Evolutionary conservation across 2,113 vertebrate genomes (phyloP).

Genomic region (Macaca fascicularis): T2T-MFA8v1.1 NC_088386.1:72137501-72138000

Average conservation of each 20-base stretch:
- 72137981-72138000: neutral
- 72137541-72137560: conserved; percentile 58
- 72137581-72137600: conserved; percentile 69
- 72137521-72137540: conserved; percentile 38
- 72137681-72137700: neutral
- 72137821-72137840: neutral
- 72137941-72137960: neutral
- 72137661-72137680: conserved; percentile 24
- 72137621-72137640: conserved; percentile 44
- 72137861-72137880: neutral
- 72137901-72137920: neutral
- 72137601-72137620: conserved; percentile 45
- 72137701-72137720: neutral
- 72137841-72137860: neutral
- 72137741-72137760: conserved; percentile 13
- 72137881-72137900: neutral
- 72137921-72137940: neutral
- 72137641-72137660: conserved; percentile 33
- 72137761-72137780: conserved; percentile 1
- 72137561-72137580: conserved; percentile 57
- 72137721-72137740: neutral
- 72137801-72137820: neutral
- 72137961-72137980: neutral
- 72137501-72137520: conserved; percentile 54
- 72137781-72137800: neutral